These are phyloP conservation scores for Procavia capensis DNA, from an alignment of 2,113 vertebrate species.

Conservation along the genomic window DNA sequence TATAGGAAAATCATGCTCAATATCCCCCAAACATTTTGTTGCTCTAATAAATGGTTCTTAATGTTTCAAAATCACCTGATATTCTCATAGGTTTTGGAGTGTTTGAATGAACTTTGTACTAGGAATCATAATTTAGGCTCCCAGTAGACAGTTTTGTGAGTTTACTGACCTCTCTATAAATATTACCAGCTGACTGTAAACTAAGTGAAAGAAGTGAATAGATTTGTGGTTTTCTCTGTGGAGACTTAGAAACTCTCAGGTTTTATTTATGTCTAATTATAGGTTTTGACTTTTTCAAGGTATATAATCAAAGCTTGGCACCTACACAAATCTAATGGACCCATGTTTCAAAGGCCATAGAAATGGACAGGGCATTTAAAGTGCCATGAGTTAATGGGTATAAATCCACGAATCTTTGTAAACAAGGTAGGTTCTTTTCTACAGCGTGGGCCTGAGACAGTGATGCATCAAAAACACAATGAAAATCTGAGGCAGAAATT, in stretches of 20 bases:
- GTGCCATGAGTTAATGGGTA: background rate
- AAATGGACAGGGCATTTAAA: constrained; percentile 1
- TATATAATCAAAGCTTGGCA: background rate
- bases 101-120: constrained; percentile 49
- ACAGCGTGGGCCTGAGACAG: background rate
- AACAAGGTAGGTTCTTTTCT: background rate
- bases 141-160: constrained; percentile 39
- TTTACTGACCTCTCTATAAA: constrained; percentile 1
- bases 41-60: constrained; percentile 39
- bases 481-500: background rate
- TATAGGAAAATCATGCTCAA: constrained; percentile 31
- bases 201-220: constrained; percentile 41
- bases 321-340: constrained; percentile 25
- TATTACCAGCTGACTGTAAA: constrained; percentile 24
- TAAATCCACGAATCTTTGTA: background rate
- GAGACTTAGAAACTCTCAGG: constrained; percentile 21
- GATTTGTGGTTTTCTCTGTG: constrained; percentile 45
- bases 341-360: constrained; percentile 17
- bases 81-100: background rate
- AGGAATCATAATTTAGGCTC: constrained; percentile 4
- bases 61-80: constrained; percentile 49
- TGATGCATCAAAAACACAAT: background rate
- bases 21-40: constrained; percentile 43
- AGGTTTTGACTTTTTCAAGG: constrained; percentile 42
- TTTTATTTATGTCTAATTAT: constrained; percentile 55